These are phyloP conservation scores for Pseudomyrmex cubaensis DNA, from an alignment of 1,140 invertebrate genomes.

Conservation along the genomic window DNA sequence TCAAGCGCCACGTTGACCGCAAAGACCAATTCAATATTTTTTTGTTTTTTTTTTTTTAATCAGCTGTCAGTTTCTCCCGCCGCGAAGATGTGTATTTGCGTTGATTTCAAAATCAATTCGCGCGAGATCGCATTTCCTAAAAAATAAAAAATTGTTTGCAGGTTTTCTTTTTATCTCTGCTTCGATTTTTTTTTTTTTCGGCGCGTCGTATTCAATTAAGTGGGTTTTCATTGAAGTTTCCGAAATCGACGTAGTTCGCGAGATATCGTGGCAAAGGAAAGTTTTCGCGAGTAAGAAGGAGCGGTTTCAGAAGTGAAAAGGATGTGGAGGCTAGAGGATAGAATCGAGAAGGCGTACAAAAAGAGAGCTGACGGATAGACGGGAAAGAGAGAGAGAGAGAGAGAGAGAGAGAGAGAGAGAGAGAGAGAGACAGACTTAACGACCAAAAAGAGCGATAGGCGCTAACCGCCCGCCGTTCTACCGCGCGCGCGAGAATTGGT, in stretches of 20 bases:
- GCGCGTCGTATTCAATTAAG: too few relatives aligned
- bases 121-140: neutral
- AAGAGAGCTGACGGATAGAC: conserved; percentile 29
- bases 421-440: conserved; percentile 34
- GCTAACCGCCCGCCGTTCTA: conserved; percentile 25
- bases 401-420: neutral
- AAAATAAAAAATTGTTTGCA: neutral
- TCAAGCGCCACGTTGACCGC: neutral
- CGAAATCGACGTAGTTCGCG: neutral
- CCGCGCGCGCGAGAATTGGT: conserved; percentile 31
- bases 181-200: neutral
- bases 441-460: conserved; percentile 31
- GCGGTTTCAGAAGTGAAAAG: conserved; percentile 22
- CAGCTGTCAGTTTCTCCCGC: neutral
- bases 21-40: neutral
- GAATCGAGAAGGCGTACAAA: conserved; percentile 12
- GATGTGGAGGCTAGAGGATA: neutral
- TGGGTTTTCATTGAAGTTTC: conserved; percentile 9
- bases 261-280: neutral
- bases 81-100: neutral
- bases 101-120: neutral
- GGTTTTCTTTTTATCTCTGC: neutral
- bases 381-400: neutral
- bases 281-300: neutral
- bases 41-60: neutral